phyloP scores from a whole-genome alignment of 2,888 invertebrate species.

The Heteromyza rotundicornis region DNA sequence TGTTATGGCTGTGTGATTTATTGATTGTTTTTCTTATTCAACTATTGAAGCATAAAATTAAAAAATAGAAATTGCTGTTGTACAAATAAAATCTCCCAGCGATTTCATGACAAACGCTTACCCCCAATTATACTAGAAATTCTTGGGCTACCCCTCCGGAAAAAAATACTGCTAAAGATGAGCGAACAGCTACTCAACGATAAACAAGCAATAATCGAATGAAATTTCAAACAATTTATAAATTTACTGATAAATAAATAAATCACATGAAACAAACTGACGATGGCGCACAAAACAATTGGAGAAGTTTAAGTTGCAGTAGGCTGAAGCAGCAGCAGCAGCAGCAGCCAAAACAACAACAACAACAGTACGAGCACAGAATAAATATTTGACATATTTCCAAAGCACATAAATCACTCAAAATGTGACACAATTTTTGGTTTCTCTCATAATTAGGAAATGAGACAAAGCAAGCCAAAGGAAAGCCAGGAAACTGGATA shows the following conservation, averaged over 20 bases:
- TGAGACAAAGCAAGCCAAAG: not conserved
- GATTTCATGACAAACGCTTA: not conserved
- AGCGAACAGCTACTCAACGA: not conserved
- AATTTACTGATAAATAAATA: not conserved
- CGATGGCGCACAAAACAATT: not conserved
- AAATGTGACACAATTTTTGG: conserved; percentile 59
- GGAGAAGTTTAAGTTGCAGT: not conserved
- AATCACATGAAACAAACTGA: not conserved
- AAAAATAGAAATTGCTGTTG: not conserved
- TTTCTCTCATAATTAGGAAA: conserved; percentile 61
- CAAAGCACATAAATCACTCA: conserved; percentile 62
- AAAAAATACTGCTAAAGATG: not conserved
- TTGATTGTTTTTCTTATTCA: not conserved
- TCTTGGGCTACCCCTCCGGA: not conserved
- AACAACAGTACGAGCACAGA: conserved; percentile 8
- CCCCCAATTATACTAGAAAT: not conserved
- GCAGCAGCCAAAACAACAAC: not conserved
- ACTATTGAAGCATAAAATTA: not conserved
- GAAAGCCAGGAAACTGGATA: no score
- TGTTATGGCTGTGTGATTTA: no score
- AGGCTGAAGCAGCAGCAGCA: conserved; percentile 4
- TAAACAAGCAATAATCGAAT: conserved; percentile 1
- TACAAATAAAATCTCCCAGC: not conserved
- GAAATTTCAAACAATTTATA: not conserved
- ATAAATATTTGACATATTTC: conserved; percentile 61